Conservation (phyloP, 2,888 invertebrate species). For the Aspidiotus rigidus region DNA sequence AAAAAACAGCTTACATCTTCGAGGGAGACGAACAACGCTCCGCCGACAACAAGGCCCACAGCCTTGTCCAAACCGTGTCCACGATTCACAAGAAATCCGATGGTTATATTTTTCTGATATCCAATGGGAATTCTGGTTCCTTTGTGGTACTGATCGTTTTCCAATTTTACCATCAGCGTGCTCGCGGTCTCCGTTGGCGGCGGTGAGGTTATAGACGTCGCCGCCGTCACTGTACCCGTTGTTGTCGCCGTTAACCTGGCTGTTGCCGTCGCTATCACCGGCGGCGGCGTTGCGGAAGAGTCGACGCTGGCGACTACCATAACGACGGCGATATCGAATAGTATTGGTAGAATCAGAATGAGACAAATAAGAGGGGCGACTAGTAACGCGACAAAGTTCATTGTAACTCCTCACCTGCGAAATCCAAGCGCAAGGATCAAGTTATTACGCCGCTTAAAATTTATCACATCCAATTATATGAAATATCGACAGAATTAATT, state of each 20-base stretch:
- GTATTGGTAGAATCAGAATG: not conserved
- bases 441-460: too few relatives aligned
- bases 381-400: slow-evolving; percentile 17
- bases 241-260: not conserved
- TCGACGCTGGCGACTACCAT: not conserved
- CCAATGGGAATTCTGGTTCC: slow-evolving; percentile 3
- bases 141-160: slow-evolving; percentile 21
- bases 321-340: not conserved
- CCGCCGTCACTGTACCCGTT: slow-evolving; percentile 43
- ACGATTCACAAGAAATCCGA: slow-evolving; percentile 78
- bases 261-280: not conserved
- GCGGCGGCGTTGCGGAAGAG: too few relatives aligned
- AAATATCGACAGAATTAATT: too few relatives aligned
- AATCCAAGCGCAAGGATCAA: not conserved
- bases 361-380: slow-evolving; percentile 11
- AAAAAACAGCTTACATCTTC: slow-evolving; percentile 54
- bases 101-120: slow-evolving; percentile 51
- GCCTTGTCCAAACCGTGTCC: slow-evolving; percentile 63
- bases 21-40: slow-evolving; percentile 81
- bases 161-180: slow-evolving; percentile 34
- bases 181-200: not conserved
- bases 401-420: slow-evolving; percentile 32
- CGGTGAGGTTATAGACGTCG: slow-evolving; percentile 39
- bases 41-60: slow-evolving; percentile 79
- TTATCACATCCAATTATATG: too few relatives aligned